Evolutionary conservation across 2,888 invertebrate genomes (phyloP), one percentile per base, ranked within the genome.

Genomic region (Aleiodes alternator): DNA sequence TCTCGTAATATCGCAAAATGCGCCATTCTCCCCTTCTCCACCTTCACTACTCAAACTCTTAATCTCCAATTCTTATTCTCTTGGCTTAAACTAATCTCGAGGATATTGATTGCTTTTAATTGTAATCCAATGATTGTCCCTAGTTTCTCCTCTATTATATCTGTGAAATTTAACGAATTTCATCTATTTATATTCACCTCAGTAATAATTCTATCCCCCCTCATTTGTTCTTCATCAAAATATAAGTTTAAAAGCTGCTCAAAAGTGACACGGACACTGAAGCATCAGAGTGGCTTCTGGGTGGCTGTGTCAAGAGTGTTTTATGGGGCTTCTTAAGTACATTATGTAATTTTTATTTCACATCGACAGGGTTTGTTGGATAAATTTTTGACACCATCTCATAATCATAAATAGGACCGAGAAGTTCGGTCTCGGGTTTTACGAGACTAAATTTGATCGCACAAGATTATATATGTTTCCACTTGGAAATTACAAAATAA

Each of bases 241-340:
- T 64, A 23, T 16, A 48, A 64, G 64, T 64, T 64, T 43, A 9
- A 48, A 64, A 43, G 48, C 48, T 34, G 64, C 64, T 64, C 23
- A 48, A 16, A 48, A 14, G 14, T 16, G 9, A 34, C 38, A 61
- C 61, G 23, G 9, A 43, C 43, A 43, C 23, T 43, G 14, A 34
- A 48, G 64, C 64, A 16, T 64, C 64, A 14, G 0, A 48, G 43
- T 64, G 64, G 64, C 64, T 64, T 64, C 64, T 64, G 64, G 43
- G 64, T 64, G 64, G 64, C 16, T 64, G 64, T 64, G 23, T 64
- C 8, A 16, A 64, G 64, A 61, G 23, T 43, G 3, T 23, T 43
- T 14, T 48, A 16, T 48, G 23, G 64, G 64, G 64, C 64, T 64
- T 64, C 64, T 16, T 64, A 64, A 64, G 64, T 38, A 64, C 64